Evolutionary conservation across 2,113 vertebrate genomes (phyloP).

Genomic region (Gulo gulo): DNA sequence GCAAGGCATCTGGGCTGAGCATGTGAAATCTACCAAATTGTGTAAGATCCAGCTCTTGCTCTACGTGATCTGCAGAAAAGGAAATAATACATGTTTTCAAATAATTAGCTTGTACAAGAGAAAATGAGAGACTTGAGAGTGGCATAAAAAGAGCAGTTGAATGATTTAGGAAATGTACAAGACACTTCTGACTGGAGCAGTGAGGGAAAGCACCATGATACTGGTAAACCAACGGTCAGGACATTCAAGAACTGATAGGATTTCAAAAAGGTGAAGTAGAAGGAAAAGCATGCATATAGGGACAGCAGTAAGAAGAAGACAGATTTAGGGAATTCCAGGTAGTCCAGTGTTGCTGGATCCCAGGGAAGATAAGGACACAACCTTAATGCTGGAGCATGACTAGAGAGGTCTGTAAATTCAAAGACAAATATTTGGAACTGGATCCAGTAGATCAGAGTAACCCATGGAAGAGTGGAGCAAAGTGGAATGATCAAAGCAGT

Average conservation of each 20-base stretch:
- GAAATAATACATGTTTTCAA: not conserved
- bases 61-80: not conserved
- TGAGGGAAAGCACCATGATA: not conserved
- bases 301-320: not conserved
- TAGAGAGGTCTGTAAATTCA: not conserved
- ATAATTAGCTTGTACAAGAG: not conserved
- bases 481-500: constrained; percentile 24
- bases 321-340: not conserved
- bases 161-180: not conserved
- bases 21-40: not conserved
- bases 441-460: not conserved
- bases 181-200: not conserved
- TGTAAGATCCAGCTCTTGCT: not conserved
- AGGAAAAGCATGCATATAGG: not conserved
- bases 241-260: not conserved
- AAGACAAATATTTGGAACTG: not conserved
- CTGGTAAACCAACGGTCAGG: not conserved
- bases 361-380: not conserved
- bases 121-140: not conserved
- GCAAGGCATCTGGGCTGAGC: not conserved
- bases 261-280: not conserved
- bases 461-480: not conserved
- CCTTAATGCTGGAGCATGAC: not conserved
- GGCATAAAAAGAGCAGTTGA: not conserved
- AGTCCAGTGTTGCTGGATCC: not conserved